phyloP scores from a whole-genome alignment of 1,140 invertebrate genomes.

The Hyles vespertilio region DNA sequence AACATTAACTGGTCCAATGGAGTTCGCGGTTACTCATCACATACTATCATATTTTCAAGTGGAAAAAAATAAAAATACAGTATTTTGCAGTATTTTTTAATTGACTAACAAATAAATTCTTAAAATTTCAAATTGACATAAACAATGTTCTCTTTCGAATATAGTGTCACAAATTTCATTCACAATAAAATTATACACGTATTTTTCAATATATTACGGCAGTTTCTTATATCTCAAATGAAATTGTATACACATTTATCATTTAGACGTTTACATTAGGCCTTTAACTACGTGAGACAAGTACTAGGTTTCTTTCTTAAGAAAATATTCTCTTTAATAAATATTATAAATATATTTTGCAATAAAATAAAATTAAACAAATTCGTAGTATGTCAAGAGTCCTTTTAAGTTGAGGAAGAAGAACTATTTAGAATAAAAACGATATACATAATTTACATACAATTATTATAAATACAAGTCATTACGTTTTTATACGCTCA shows the following conservation, averaged over 20 bases:
- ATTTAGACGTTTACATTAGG: no score
- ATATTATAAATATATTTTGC: background rate
- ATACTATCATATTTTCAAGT: background rate
- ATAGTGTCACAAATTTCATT: no score
- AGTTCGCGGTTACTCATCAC: no score
- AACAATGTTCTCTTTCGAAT: no score
- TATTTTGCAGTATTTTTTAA: conserved; percentile 41
- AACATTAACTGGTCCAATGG: no score
- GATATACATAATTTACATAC: background rate
- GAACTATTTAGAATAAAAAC: conserved; percentile 1
- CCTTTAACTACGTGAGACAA: no score
- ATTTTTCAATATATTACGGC: no score
- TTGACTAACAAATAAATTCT: conserved; percentile 57
- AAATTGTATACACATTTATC: no score
- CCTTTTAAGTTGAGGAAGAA: background rate
- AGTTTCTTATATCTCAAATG: no score
- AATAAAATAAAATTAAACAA: background rate
- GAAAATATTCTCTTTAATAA: background rate
- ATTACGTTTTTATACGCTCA: no score
- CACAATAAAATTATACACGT: no score
- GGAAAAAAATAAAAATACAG: conserved; percentile 19
- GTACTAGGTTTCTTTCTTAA: no score
- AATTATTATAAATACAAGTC: background rate
- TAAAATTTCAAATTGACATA: conserved; percentile 43
- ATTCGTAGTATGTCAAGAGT: background rate